phyloP scores from a whole-genome alignment of 2,113 vertebrate species.

The Tachycineta bicolor region DNA sequence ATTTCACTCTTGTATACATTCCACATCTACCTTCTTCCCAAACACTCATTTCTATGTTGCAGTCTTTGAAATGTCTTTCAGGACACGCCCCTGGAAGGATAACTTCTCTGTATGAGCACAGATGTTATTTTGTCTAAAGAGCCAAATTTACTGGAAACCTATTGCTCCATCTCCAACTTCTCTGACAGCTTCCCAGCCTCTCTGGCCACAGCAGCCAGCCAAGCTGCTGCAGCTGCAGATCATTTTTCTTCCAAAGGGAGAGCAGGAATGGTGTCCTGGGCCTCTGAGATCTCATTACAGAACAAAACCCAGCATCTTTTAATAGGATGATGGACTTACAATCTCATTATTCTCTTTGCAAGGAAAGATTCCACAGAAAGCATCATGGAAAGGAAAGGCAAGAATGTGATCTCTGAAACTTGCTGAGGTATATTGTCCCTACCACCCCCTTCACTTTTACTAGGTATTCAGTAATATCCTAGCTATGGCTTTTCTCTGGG shows the following conservation, averaged over 20 bases:
- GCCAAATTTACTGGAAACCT: not conserved
- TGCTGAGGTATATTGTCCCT: not conserved
- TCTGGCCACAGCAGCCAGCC: not conserved
- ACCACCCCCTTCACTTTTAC: not conserved
- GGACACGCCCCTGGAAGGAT: not conserved
- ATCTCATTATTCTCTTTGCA: not conserved
- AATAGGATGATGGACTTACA: not conserved
- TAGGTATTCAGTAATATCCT: not conserved
- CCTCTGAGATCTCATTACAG: not conserved
- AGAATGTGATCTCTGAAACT: not conserved
- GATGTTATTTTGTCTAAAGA: not conserved
- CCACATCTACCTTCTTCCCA: not conserved
- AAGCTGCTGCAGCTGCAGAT: not conserved
- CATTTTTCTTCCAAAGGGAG: not conserved
- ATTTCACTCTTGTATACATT: not conserved
- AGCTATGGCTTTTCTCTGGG: fast-evolving
- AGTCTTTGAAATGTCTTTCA: not conserved
- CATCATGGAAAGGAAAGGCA: not conserved
- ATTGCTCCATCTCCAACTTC: not conserved
- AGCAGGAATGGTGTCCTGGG: not conserved
- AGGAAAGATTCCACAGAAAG: not conserved
- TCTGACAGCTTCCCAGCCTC: not conserved
- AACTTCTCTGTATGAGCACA: not conserved
- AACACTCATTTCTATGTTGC: not conserved
- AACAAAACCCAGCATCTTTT: not conserved